Percentiles rank a stretch among this genome's conserved stretches.
Evolutionary conservation across 1,140 invertebrate species (phyloP).

Genomic region (Lepidurus packardi): DNA sequence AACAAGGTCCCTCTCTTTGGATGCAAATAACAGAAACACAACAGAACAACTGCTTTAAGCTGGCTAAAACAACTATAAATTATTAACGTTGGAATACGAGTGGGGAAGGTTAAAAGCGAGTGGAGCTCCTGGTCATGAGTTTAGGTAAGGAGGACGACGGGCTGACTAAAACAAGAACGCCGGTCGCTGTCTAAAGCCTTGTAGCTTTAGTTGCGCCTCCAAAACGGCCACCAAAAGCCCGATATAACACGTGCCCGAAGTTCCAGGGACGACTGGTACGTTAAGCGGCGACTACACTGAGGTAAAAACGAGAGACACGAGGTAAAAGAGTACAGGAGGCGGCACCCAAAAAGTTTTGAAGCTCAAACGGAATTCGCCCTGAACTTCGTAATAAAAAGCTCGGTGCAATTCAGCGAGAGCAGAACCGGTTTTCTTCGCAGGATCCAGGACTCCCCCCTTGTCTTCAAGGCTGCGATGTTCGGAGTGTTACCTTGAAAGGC

Average conservation of each 20-base stretch:
- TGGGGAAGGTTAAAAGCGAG: background rate
- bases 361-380: background rate
- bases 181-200: background rate
- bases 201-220: background rate
- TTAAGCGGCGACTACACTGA: background rate
- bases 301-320: background rate
- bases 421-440: constrained; percentile 2
- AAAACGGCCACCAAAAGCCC: background rate
- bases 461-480: background rate
- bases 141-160: background rate
- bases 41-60: background rate
- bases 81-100: background rate
- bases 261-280: constrained; percentile 8
- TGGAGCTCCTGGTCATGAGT: background rate
- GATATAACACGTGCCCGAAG: background rate
- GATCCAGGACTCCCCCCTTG: background rate
- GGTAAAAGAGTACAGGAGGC: background rate
- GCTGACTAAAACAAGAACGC: background rate
- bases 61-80: background rate
- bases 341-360: background rate
- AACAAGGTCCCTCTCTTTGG: background rate
- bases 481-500: constrained; percentile 1
- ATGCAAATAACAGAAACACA: constrained; percentile 3
- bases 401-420: background rate
- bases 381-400: background rate